phyloP scores from a whole-genome alignment of 2,113 vertebrate genomes.

The Neotoma lepida region DNA sequence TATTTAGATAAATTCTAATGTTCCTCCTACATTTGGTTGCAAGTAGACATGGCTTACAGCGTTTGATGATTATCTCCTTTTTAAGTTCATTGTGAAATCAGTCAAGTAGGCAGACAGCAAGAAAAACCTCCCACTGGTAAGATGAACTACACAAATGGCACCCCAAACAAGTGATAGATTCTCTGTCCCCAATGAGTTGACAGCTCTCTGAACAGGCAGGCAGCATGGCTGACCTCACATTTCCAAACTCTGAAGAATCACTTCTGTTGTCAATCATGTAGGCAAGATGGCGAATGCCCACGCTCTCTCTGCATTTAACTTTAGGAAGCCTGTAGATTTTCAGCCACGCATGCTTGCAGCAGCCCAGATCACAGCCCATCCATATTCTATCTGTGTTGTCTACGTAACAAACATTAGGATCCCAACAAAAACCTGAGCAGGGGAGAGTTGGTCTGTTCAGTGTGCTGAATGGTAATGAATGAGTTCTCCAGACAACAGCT shows the following conservation, averaged over 20 bases:
- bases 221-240: not conserved
- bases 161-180: not conserved
- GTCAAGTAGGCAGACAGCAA: not conserved
- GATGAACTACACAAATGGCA: slow-evolving; percentile 38
- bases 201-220: not conserved
- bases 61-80: not conserved
- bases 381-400: not conserved
- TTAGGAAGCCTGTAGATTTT: not conserved
- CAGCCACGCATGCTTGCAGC: not conserved
- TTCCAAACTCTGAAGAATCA: not conserved
- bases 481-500: slow-evolving; percentile 63
- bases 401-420: not conserved
- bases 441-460: not conserved
- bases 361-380: not conserved
- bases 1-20: slow-evolving; percentile 47
- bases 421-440: not conserved
- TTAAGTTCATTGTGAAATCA: slow-evolving; percentile 41
- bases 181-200: slow-evolving; percentile 26
- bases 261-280: not conserved
- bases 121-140: slow-evolving; percentile 44
- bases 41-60: not conserved
- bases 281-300: not conserved
- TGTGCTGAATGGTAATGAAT: not conserved
- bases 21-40: not conserved
- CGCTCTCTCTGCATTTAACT: not conserved